Conservation (phyloP, 2,797 vertebrate genomes). For the Galagoides demidoff region DNA sequence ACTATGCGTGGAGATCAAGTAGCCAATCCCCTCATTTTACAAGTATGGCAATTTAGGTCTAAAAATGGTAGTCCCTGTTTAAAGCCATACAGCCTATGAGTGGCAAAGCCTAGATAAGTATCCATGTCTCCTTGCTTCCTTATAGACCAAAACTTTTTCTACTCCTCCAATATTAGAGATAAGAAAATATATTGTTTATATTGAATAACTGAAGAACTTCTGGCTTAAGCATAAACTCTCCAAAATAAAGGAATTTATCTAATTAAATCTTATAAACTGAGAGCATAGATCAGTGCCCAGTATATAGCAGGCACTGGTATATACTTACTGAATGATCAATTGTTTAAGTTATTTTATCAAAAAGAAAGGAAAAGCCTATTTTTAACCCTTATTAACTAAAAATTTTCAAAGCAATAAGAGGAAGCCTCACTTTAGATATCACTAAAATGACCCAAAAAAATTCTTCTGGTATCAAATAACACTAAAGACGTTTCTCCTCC, state of each 20-base stretch:
- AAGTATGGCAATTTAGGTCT: not conserved
- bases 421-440: constrained; percentile 4
- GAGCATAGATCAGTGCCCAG: not conserved
- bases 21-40: not conserved
- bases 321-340: not conserved
- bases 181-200: not conserved
- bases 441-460: constrained; percentile 29
- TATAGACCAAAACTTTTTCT: constrained; percentile 30
- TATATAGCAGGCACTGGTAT: not conserved
- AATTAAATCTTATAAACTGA: not conserved
- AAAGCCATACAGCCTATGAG: constrained; percentile 19
- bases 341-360: constrained; percentile 42
- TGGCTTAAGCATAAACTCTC: not conserved
- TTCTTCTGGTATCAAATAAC: constrained; percentile 13
- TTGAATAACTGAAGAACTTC: not conserved
- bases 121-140: not conserved
- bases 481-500: not conserved
- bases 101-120: constrained; percentile 10
- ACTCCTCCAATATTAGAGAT: not conserved
- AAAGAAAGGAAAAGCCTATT: constrained; percentile 3
- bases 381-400: constrained; percentile 29
- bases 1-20: not conserved
- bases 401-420: not conserved
- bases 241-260: constrained; percentile 14
- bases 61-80: not conserved